Base-by-base conservation (phyloP, 2,113 vertebrate genomes). In the Rhombomys opimus region DNA sequence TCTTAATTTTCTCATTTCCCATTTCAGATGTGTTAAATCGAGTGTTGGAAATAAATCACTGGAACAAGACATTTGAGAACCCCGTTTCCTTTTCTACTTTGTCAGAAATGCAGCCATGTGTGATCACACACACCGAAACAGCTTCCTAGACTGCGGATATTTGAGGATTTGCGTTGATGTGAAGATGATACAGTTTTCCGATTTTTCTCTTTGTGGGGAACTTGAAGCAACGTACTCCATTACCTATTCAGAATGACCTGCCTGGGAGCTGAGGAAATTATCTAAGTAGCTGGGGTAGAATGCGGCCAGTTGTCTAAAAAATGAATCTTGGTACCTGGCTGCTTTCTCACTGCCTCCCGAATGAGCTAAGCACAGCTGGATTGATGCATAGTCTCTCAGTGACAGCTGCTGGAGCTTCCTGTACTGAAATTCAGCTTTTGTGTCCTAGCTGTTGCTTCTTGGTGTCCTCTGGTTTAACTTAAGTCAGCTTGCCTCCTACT, bases 391-490 rank as follows among this genome's bases (percentile, higher is more conserved):
- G 50, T 70, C 27, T 93, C 61, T 41, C n/a, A 67, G 93, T 70
- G 88, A 96, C 87, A n/a, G 75, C 70, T 81, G 59, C 94, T 50
- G 57, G 65, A 41, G 8, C 20, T 61, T 89, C 32, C 30, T 87
- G 15, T 38, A 11, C 22, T 86, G 96, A 84, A 94, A 54, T 70
- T 97, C 93, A 97, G 90, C 50, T 90, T 92, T 81, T 23, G 32
- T 95, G 86, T 92, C 85, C 88, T 92, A 96, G 86, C 85, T 73
- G 50, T 73, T 93, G 80, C 77, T 96, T 96, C 88, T 95, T 70
- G 88, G 85, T 97, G 86, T 78, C 95, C 97, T 95, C 96, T 95
- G 95, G 89, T 86, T 94, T 96, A 92, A 92, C 91, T 95, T 93
- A 95, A 89, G 77, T 50, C 76, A 76, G 61, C 67, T 94, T 92